These are phyloP conservation scores for Pachymerium ferrugineum DNA, from an alignment of 2,888 invertebrate genomes.

Conservation along the genomic window DNA sequence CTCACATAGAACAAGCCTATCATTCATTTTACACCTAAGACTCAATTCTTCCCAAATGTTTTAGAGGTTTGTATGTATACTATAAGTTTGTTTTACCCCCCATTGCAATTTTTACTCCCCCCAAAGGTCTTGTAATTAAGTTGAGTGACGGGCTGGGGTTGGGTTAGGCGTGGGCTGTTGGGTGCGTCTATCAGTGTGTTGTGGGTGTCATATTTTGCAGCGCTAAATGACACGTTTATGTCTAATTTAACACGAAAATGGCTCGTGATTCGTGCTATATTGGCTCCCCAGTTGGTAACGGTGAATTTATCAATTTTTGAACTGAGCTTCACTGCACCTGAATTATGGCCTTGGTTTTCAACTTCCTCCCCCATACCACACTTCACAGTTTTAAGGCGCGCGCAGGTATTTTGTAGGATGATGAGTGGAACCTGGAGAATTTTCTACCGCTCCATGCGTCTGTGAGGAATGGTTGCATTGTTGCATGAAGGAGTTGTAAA, in stretches of 20 bases:
- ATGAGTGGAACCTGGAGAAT: background rate
- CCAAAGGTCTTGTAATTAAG: constrained; percentile 20
- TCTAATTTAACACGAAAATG: background rate
- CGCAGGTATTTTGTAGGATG: background rate
- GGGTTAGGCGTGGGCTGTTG: background rate
- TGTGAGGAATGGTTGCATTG: background rate
- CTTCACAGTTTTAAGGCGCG: background rate
- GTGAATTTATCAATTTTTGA: constrained; percentile 25
- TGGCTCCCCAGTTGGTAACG: background rate
- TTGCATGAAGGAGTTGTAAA: background rate
- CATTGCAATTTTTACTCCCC: constrained; percentile 20
- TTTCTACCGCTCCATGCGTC: background rate
- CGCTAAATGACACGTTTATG: constrained; percentile 20
- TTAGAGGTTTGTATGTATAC: too few relatives aligned
- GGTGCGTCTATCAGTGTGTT: constrained; percentile 20
- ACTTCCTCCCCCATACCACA: too few relatives aligned
- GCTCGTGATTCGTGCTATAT: background rate
- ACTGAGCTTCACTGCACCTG: background rate
- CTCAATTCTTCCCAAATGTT: background rate
- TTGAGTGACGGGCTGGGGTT: constrained; percentile 18
- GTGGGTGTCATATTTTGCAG: constrained; percentile 13
- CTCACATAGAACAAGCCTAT: background rate
- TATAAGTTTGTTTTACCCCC: background rate
- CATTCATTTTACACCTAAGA: background rate
- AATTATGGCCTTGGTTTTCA: background rate